Evolutionary conservation across 2,888 invertebrate species (phyloP), one percentile per base, ranked within the genome.

Genomic region (Lasioglossum malachurum): DNA sequence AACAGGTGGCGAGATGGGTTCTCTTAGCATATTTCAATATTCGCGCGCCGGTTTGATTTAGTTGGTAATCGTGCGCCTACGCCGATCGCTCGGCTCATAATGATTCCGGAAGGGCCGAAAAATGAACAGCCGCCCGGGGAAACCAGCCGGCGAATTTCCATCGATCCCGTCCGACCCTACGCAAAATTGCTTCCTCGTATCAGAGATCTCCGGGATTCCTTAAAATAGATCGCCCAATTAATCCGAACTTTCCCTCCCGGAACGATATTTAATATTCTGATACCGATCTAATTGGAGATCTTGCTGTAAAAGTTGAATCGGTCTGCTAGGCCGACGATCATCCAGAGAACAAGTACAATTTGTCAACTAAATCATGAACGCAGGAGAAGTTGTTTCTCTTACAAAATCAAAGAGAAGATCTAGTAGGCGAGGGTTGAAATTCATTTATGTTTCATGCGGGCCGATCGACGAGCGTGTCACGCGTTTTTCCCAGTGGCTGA

Each of bases 11-110:
- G 90, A 92, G 92, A 91, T 91, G 91, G 92, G 93, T 94, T 93
- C 93, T 91, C 87, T 92, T 92, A 89, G 91, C 92, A 92, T 92
- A 93, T 90, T 93, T 92, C 91, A 93, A 94, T 94, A 94, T 93
- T 91, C 78, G 85, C 57, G 80, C 46, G 71, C 53, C 60, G 80
- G 76, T 88, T 89, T 92, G 93, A 94, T 94, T 93, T 93, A 94
- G 89, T 91, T 86, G 84, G 75, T 73, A 85, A 89, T 92, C 93
- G 93, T 93, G 93, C 60, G 60, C 27, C 60, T 60, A 60, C 27
- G 60, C 60, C 60, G 60, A 60, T 88, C 87, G 80, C 64, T 35
- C 41, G 57, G 19, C 67, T n/a, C 60, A 19, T 76, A 80, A 82
- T 74, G 80, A 80, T 74, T 72, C 27, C 38, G 16, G 38, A 53